Evolutionary conservation across 2,797 vertebrate genomes (phyloP).

Genomic region (Philypnodon macrostomus): DNA sequence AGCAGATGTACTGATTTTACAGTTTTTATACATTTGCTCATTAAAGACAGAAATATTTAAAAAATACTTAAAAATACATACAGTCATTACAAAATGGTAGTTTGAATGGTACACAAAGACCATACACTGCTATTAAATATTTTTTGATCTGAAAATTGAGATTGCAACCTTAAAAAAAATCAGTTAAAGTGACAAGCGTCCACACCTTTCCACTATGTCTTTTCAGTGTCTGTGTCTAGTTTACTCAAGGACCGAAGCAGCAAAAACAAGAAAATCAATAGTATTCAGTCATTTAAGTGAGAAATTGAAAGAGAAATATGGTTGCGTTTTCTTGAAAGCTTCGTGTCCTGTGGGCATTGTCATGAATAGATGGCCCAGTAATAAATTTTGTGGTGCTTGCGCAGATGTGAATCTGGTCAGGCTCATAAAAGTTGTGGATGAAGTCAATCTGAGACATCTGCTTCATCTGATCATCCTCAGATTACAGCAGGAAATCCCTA

Average conservation of each 20-base stretch:
- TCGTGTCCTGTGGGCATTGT: constrained; percentile 15
- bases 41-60: no score
- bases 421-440: constrained; percentile 36
- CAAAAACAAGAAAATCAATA: constrained; percentile 8
- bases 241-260: neutral
- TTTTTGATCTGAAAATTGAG: no score
- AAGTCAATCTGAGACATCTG: constrained; percentile 62
- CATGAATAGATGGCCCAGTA: constrained; percentile 22
- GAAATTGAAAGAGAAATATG: constrained; percentile 8
- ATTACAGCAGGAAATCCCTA: constrained; percentile 57
- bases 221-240: neutral
- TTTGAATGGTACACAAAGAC: no score
- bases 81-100: no score
- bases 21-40: no score
- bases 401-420: constrained; percentile 23
- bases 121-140: no score
- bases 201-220: neutral
- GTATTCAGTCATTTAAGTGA: constrained; percentile 9
- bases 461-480: constrained; percentile 50
- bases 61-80: no score
- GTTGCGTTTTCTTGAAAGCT: constrained; percentile 11
- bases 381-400: constrained; percentile 29
- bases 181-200: neutral
- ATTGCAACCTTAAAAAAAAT: no score
- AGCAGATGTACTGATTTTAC: no score